Conservation (phyloP, 2,888 invertebrate species). For the Eutolmus rufibarbis region DNA sequence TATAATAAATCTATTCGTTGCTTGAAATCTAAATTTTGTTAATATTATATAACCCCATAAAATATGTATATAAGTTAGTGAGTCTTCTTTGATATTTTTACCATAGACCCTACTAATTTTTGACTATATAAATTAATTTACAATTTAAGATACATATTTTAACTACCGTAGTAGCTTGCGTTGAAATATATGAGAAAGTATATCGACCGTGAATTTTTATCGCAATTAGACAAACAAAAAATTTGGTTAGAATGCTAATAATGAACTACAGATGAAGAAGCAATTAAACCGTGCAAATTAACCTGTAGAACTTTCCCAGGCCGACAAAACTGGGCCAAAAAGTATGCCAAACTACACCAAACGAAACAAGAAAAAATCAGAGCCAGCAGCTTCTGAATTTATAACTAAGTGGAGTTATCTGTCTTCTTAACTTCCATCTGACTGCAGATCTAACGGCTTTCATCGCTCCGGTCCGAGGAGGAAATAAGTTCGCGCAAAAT, state of each 20-base stretch:
- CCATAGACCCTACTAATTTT: no score
- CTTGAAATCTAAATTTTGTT: no score
- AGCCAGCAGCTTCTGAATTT: neutral
- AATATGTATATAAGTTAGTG: no score
- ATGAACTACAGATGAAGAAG: neutral
- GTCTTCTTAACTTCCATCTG: neutral
- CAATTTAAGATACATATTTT: no score
- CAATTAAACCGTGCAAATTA: neutral
- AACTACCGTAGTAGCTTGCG: no score
- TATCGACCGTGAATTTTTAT: neutral
- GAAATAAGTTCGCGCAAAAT: slow-evolving; percentile 2
- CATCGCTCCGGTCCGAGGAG: neutral
- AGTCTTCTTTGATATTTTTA: no score
- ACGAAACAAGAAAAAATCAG: neutral
- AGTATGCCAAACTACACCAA: neutral
- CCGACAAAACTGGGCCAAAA: neutral
- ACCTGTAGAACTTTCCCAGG: neutral
- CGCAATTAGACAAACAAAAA: neutral
- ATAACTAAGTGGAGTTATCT: neutral
- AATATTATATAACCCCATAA: no score
- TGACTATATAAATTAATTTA: no score
- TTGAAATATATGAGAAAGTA: neutral
- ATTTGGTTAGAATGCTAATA: neutral
- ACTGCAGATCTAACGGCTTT: neutral
- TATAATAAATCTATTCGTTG: no score